phyloP scores from a whole-genome alignment of 2,113 vertebrate species.

The Monopterus albus region DNA sequence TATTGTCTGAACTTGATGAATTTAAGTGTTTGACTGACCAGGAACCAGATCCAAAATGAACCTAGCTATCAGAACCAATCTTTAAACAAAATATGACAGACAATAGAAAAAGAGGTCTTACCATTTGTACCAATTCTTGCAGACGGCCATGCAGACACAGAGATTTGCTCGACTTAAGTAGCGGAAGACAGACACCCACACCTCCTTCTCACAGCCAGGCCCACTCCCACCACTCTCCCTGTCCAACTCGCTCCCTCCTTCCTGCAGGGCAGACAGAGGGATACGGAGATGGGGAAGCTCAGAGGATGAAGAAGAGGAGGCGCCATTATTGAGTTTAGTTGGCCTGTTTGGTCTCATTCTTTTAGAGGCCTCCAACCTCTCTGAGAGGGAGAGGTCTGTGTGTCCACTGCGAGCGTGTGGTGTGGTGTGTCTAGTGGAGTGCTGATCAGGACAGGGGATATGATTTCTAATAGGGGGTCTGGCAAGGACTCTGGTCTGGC shows the following conservation, averaged over 20 bases:
- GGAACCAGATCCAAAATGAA: neutral
- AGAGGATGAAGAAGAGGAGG: constrained; percentile 62
- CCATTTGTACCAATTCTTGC: constrained; percentile 99
- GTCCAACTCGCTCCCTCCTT: constrained; percentile 67
- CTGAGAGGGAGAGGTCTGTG: constrained; percentile 46
- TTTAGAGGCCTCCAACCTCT: constrained; percentile 51
- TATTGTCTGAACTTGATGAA: too few relatives aligned
- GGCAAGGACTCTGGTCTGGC: constrained; percentile 85
- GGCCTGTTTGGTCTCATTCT: constrained; percentile 42
- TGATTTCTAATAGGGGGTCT: constrained; percentile 87
- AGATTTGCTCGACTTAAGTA: constrained; percentile 95
- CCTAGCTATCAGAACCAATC: neutral
- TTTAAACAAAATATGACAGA: neutral
- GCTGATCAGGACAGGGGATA: constrained; percentile 51
- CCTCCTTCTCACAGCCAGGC: constrained; percentile 88
- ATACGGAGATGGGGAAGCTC: constrained; percentile 50
- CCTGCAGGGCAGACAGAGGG: constrained; percentile 72
- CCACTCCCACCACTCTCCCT: constrained; percentile 61
- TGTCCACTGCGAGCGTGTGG: constrained; percentile 57
- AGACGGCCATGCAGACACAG: constrained; percentile 98
- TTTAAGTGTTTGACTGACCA: neutral
- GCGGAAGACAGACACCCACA: constrained; percentile 98
- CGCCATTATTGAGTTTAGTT: constrained; percentile 69
- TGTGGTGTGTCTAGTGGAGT: constrained; percentile 52
- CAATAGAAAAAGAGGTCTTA: constrained; percentile 77